Evolutionary conservation across 2,888 invertebrate genomes (phyloP), one percentile per base, ranked within the genome.

Genomic region (Automeris io): DNA sequence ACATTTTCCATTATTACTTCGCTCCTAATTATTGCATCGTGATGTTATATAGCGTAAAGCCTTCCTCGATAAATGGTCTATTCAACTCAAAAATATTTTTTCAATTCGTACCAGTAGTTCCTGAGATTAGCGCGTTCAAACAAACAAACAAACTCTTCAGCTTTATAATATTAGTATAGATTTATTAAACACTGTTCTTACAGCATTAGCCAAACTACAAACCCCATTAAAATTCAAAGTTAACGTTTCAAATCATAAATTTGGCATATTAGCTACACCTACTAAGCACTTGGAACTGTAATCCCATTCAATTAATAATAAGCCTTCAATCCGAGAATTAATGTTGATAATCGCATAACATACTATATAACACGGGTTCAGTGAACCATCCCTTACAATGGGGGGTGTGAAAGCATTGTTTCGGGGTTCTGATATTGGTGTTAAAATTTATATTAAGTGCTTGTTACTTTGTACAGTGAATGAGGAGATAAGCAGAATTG

Each of bases 361-460:
- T n/a, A 16, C 16, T 29, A 9, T 13, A 3, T 11, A 41, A 5
- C 12, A 37, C 36, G 37, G 41, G 49, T 58, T 69, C 69, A 53
- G 35, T 61, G 68, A 70, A 62, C 74, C 56, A 49, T 56, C 57
- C 71, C 69, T 61, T 58, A 50, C 44, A 44, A 42, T 43, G 46
- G 62, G 53, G 74, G 72, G 70, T 66, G 66, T 55, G 51, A 61
- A 53, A 48, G 61, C 51, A 70, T 75, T 75, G 72, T 75, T 71
- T 65, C 51, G 57, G 43, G 45, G 61, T 52, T 40, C 54, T 58
- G 56, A 61, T 65, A 64, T 65, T 58, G 63, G 60, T 57, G 68
- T 61, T 63, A 59, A 66, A 66, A 64, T 62, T 56, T 40, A 24
- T 36, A 48, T 25, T 33, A 33, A 39, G 39, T 35, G 16, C 26